Base-by-base conservation (phyloP, 2,113 vertebrate species). In the Eira barbara region DNA sequence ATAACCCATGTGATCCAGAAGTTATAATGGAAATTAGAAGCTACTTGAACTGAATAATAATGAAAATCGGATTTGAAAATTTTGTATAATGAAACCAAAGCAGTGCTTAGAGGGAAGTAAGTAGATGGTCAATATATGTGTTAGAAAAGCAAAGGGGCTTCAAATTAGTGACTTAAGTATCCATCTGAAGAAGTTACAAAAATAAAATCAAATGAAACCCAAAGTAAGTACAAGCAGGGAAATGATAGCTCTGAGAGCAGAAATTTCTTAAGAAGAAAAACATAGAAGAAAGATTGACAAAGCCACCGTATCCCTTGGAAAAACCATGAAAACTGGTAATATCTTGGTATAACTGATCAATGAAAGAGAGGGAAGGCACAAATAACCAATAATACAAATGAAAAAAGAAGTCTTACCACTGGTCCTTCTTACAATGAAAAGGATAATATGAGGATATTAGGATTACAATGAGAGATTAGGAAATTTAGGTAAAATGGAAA, bases 201-300 rank as follows among this genome's bases (percentile, higher is more conserved):
- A 91, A 91, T 88, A 79, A 94, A 96, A 61, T 20, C 1, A 94
- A 94, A 87, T 87, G 39, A 91, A 86, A 92, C 23, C 18, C n/a
- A 94, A 91, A 97, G 49, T 82, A 74, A 82, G 42, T 36, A 92
- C 55, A 94, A 91, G n/a, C 15, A 92, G 18, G n/a, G 21, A 45
- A 79, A 65, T 36, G 55, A 80, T 45, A 82, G 87, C 14, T 23
- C 5, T 9, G 88, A 78, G 47, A 84, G 31, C 29, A 61, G n/a
- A 36, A 85, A 78, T 45, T 69, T 18, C 34, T 67, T 76, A 21
- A 73, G 65, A 67, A 65, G 61, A 80, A 92, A 83, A 80, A 89
- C 11, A 36, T 20, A 73, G 59, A 88, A 87, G 34, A 36, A 31
- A 71, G 34, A 82, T 69, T 82, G 85, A 94, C 42, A 42, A 71